Conservation (phyloP, 2,797 vertebrate species). For the Sciurus vulgaris region DNA sequence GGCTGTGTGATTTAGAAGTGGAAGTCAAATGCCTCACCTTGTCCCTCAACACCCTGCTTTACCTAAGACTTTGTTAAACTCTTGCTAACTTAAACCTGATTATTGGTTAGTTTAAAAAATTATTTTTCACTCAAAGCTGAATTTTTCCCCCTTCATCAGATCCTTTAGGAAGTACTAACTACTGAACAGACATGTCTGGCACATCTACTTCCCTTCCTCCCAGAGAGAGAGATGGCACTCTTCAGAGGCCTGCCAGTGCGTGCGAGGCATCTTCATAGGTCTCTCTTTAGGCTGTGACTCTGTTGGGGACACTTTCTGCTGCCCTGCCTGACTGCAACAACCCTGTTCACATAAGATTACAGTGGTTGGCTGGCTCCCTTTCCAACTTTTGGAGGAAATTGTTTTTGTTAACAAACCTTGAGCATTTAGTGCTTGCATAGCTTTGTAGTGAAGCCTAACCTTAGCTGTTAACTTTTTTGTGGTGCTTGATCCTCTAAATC, state of each 20-base stretch:
- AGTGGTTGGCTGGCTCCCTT: neutral
- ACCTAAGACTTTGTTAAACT: neutral
- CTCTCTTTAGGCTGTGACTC: neutral
- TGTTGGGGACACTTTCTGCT: neutral
- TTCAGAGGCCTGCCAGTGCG: neutral
- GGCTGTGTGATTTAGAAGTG: neutral
- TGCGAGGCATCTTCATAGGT: neutral
- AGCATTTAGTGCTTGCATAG: neutral
- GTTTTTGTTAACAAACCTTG: neutral
- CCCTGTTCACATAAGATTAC: neutral
- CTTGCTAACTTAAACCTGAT: neutral
- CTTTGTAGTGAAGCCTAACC: neutral
- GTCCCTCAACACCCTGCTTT: neutral
- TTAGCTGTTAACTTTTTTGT: neutral
- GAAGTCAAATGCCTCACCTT: neutral
- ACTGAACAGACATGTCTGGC: neutral
- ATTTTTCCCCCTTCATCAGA: neutral
- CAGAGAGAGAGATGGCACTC: neutral
- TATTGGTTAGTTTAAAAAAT: neutral
- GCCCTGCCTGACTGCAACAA: neutral
- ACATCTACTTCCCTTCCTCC: neutral
- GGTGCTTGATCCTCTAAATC: neutral
- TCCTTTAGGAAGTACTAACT: neutral
- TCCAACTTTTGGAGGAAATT: neutral
- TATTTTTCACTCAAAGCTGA: neutral